phyloP scores from a whole-genome alignment of 1,140 invertebrate species.

The Hestina assimilis region DNA sequence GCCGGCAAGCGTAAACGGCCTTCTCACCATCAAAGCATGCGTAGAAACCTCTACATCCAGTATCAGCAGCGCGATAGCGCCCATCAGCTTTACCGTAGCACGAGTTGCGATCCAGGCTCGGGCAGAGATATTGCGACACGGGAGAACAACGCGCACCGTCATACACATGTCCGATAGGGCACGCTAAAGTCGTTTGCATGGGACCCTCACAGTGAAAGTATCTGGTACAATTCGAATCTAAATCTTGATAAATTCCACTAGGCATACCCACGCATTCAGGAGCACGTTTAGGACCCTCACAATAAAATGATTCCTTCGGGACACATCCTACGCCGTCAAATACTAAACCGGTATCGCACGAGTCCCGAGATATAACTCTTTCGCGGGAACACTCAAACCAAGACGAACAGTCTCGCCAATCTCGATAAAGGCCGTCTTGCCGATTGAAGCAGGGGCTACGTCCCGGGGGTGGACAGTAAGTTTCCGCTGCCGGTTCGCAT shows the following conservation, averaged over 20 bases:
- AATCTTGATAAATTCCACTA: conserved; percentile 74
- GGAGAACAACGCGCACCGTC: conserved; percentile 74
- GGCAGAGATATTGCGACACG: conserved; percentile 60
- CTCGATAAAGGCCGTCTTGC: conserved; percentile 60
- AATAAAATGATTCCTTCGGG: conserved; percentile 45
- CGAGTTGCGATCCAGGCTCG: conserved; percentile 72
- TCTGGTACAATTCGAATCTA: conserved; percentile 69
- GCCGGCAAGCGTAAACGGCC: conserved; percentile 77
- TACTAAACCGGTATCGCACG: conserved; percentile 50
- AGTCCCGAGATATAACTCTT: conserved; percentile 53
- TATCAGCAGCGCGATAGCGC: conserved; percentile 77
- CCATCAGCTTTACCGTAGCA: conserved; percentile 77
- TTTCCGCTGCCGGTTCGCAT: conserved; percentile 59
- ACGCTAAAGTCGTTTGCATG: conserved; percentile 63
- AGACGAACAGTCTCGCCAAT: conserved; percentile 65
- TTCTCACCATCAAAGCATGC: conserved; percentile 78
- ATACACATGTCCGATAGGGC: conserved; percentile 68
- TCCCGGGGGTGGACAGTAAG: conserved; percentile 61
- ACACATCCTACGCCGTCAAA: conserved; percentile 68
- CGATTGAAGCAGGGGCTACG: conserved; percentile 66
- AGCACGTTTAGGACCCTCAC: conserved; percentile 64
- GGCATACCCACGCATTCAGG: conserved; percentile 67
- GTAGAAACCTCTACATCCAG: conserved; percentile 80
- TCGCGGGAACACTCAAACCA: conserved; percentile 65
- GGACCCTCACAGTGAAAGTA: conserved; percentile 77